A percentile compares a stretch with the other conserved stretches of the same genome.
phyloP scores from a whole-genome alignment of 2,888 invertebrate genomes.

The Linyphia triangularis region DNA sequence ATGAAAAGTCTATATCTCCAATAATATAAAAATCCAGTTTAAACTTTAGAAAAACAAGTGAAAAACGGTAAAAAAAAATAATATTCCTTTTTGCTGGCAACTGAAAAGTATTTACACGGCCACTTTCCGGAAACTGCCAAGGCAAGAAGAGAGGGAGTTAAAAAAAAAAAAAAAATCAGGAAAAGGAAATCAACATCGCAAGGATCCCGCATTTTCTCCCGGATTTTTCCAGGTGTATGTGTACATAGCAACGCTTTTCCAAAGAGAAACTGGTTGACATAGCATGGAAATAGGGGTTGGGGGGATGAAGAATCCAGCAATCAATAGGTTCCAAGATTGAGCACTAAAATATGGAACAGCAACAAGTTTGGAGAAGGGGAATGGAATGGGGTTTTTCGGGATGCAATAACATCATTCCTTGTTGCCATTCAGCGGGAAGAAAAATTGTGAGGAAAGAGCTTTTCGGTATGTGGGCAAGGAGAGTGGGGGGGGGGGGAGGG shows the following conservation, averaged over 20 bases:
- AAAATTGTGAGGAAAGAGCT: conserved; percentile 8
- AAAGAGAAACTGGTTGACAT: neutral
- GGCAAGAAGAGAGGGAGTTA: neutral
- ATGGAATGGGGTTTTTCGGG: neutral
- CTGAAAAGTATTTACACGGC: conserved; percentile 50
- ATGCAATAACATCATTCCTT: neutral
- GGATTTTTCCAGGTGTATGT: conserved; percentile 43
- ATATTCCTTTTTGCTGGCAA: neutral
- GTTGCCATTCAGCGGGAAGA: neutral
- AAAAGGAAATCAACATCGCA: conserved; percentile 43
- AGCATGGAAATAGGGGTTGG: neutral
- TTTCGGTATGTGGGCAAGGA: too few species aligned
- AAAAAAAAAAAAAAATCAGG: neutral
- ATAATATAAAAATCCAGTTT: conserved; percentile 21
- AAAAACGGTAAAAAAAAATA: neutral
- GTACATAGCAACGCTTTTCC: neutral
- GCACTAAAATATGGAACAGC: conserved; percentile 20
- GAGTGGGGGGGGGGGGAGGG: too few species aligned
- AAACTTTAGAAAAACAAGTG: conserved; percentile 7
- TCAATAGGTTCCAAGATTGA: conserved; percentile 45
- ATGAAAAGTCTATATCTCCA: too few species aligned
- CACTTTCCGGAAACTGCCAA: conserved; percentile 7
- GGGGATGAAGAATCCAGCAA: neutral
- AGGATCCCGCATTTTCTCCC: neutral
- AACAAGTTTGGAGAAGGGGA: conserved; percentile 1